Conservation (phyloP, 2,113 vertebrate species). For the Caranx melampygus region DNA sequence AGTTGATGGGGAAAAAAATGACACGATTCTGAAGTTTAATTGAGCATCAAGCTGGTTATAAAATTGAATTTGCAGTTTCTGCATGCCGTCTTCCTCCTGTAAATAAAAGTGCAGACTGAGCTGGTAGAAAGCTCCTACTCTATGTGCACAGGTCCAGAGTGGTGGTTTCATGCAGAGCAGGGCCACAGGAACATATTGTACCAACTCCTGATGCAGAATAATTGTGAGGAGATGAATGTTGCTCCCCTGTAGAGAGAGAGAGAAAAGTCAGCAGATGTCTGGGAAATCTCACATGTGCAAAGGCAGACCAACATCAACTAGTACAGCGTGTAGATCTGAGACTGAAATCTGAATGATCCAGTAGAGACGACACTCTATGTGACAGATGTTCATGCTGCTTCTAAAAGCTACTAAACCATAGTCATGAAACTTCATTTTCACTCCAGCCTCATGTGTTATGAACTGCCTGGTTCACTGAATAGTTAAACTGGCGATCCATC, state of each 20-base stretch:
- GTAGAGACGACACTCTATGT: background rate
- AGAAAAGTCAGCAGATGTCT: conserved; percentile 21
- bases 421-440: background rate
- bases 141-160: background rate
- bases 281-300: conserved; percentile 6
- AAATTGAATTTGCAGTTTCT: background rate
- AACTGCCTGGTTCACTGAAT: background rate
- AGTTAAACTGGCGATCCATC: conserved; percentile 16
- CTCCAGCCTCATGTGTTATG: background rate
- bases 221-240: conserved; percentile 16
- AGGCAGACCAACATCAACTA: background rate
- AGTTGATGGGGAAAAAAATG: no score
- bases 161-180: background rate
- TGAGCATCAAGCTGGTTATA: background rate
- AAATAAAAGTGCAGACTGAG: background rate
- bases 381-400: background rate
- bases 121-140: background rate
- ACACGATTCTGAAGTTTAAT: no score
- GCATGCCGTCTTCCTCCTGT: background rate
- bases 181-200: background rate
- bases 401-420: background rate
- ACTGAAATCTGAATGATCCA: background rate
- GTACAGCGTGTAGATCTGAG: background rate
- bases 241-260: background rate
- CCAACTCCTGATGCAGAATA: conserved; percentile 10